Evolutionary conservation across 1,140 invertebrate genomes (phyloP).

Genomic region (Ceratina calcarata): DNA sequence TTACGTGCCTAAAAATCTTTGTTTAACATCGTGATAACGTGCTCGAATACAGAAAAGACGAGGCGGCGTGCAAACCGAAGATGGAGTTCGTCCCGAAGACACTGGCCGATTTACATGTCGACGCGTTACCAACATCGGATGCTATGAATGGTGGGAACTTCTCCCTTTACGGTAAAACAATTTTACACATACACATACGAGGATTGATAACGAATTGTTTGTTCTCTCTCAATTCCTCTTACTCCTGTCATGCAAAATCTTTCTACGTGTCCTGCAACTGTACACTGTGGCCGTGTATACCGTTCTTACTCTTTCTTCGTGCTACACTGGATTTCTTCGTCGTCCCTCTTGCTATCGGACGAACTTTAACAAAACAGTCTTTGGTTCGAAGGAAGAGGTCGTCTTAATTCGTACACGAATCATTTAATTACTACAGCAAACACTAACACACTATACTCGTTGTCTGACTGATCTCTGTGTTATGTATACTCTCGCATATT

Average conservation of each 20-base stretch:
- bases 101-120: constrained; percentile 92
- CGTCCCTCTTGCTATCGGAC: neutral
- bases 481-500: constrained; percentile 73
- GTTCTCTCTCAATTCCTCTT: constrained; percentile 66
- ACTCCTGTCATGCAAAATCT: constrained; percentile 61
- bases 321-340: neutral
- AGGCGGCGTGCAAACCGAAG: constrained; percentile 93
- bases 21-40: neutral
- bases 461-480: constrained; percentile 65
- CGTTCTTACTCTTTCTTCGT: constrained; percentile 21
- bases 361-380: constrained; percentile 1
- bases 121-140: constrained; percentile 78
- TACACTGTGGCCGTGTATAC: constrained; percentile 34
- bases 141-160: constrained; percentile 82
- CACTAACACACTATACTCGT: constrained; percentile 32
- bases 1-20: no score
- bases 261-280: constrained; percentile 51
- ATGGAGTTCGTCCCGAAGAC: constrained; percentile 96
- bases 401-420: neutral
- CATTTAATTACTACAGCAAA: neutral
- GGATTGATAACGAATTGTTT: constrained; percentile 63
- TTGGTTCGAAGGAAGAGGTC: neutral
- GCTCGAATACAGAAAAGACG: constrained; percentile 86
- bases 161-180: constrained; percentile 76
- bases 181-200: constrained; percentile 65